Evolutionary conservation across 2,888 invertebrate species (phyloP).

Genomic region (Heliconius hortense): DNA sequence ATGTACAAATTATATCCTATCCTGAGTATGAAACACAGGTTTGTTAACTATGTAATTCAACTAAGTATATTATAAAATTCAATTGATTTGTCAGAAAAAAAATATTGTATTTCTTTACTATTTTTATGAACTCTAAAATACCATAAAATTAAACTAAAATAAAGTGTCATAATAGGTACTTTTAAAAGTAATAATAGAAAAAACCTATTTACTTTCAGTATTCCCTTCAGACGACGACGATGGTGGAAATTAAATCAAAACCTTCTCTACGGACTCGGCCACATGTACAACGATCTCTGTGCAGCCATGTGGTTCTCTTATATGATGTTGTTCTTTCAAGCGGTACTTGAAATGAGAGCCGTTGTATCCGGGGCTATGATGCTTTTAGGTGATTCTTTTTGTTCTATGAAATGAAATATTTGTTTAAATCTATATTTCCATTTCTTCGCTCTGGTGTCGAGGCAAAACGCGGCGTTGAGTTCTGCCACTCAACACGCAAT

Average conservation of each 20-base stretch:
- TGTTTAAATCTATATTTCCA: too few species aligned
- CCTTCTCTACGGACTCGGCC: slow-evolving; percentile 86
- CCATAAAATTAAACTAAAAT: too few species aligned
- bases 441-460: too few species aligned
- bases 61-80: not conserved
- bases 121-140: not conserved
- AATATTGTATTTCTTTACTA: not conserved
- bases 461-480: too few species aligned
- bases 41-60: not conserved
- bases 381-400: slow-evolving; percentile 80
- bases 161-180: not conserved
- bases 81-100: not conserved
- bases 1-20: not conserved
- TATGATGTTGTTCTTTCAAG: slow-evolving; percentile 91
- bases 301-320: slow-evolving; percentile 98
- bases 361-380: slow-evolving; percentile 84
- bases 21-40: not conserved
- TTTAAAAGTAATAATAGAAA: not conserved
- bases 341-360: slow-evolving; percentile 80
- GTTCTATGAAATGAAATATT: not conserved
- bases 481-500: too few species aligned
- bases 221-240: slow-evolving; percentile 56
- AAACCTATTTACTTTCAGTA: slow-evolving; percentile 49
- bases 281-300: slow-evolving; percentile 96
- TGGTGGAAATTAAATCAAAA: slow-evolving; percentile 75